Base-by-base conservation (phyloP, 1,140 invertebrate genomes). In the Andrena cerasifolii region DNA sequence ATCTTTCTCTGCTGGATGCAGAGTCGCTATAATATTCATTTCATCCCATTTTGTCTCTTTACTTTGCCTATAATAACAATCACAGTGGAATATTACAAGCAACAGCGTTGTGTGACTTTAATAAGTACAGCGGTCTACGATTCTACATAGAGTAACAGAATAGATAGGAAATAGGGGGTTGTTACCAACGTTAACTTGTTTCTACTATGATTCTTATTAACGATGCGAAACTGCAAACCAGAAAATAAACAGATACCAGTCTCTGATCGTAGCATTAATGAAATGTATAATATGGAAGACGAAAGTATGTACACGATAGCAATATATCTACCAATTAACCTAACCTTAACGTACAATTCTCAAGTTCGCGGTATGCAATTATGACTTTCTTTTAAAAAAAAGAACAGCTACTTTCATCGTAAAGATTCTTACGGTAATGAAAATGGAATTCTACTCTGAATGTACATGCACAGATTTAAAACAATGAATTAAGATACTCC, bases 21-120 rank as follows among this genome's bases (percentile, higher is more conserved):
- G 95, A 5, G 99, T 99, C 73, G 98, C 98, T 85, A 99, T 94
- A 79, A 99, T 99, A 93, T 99, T 99, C 96, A 99, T 98, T 94
- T 99, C 99, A 94, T 99, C 99, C 94, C 98, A 99, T 94, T 98
- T 97, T 91, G 97, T 98, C 91, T 95, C 96, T 93, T 96, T 97
- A 78, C 92, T 93, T 87, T 95, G 94, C 91, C 94, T 95, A 88
- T n/a, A 86, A 84, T 31, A 54, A 45, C 4, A 43, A 47, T 53
- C 40, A 21, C 14, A 3, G 28, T 14, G 43, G 1, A 28, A 16
- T 40, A 63, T 53, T 16, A 73, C 7, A 63, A 16, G n/a, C n/a
- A n/a, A n/a, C n/a, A n/a, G n/a, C n/a, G n/a, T n/a, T n/a, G n/a
- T n/a, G n/a, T n/a, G n/a, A n/a, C n/a, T n/a, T n/a, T n/a, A n/a